Evolutionary conservation across 1,140 invertebrate species (phyloP), one percentile per base, ranked within the genome.

Genomic region (Trichonephila clavipes): DNA sequence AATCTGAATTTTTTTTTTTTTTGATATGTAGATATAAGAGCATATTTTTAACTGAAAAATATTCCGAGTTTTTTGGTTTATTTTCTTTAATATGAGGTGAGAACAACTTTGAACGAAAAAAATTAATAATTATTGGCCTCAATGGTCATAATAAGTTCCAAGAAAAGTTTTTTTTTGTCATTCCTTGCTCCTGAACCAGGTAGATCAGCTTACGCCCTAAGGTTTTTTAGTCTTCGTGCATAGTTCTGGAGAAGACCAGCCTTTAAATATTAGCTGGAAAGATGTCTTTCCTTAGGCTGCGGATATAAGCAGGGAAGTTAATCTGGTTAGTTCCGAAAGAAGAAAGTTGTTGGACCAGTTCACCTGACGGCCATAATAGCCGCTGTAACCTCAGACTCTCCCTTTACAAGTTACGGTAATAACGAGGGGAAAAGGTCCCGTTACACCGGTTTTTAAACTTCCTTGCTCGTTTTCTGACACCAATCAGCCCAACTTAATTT

Each of bases 321-420:
- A 34, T 61, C 82, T 85, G 82, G 85, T 87, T 87, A 61, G 59
- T 59, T 59, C 19, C 72, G 24, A 59, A 58, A 34, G 51, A 69
- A 90, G 77, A 91, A 91, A 91, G 90, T 91, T 62, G 77, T 59
- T 83, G 44, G 34, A 91, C 90, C 90, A 91, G 90, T 91, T 58
- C 81, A 44, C 28, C 88, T 90, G 64, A 81, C 58, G 64, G 88
- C 69, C 58, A n/a, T 91, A 83, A 83, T 91, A 91, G 59, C 77
- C 28, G 44, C 28, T 40, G 28, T 64, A 90, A 77, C 64, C 64
- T 72, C 87, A 89, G 62, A 81, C 88, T 81, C 88, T 83, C 59
- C 51, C 90, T 91, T 91, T 34, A 83, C 51, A 72, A 81, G 51
- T 81, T 59, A 90, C 28, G 62, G 51, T 89, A 72, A 90, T 81